A percentile compares a stretch with the other conserved stretches of the same genome.
Evolutionary conservation across 2,888 invertebrate genomes (phyloP).

Genomic region (Metallyticus violacea): DNA sequence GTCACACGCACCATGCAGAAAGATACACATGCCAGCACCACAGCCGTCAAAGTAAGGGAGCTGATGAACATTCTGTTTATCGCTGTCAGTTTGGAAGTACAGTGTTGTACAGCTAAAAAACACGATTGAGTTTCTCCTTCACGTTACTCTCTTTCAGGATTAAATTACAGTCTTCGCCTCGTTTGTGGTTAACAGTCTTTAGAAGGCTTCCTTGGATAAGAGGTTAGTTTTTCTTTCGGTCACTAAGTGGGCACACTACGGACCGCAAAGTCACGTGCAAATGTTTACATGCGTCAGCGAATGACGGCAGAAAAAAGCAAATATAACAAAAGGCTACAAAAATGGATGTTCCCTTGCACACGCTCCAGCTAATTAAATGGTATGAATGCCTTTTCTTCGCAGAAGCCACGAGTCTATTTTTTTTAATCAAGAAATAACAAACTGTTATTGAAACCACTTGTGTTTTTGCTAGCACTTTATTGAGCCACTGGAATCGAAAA

Average conservation of each 20-base stretch:
- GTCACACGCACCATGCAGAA: slow-evolving; percentile 16
- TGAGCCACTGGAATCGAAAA: background rate
- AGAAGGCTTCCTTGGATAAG: background rate
- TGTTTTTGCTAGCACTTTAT: background rate
- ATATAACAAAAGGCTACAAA: no score
- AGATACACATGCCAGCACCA: slow-evolving; percentile 20
- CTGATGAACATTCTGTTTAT: slow-evolving; percentile 15
- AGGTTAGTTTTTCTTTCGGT: background rate
- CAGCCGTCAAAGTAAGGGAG: slow-evolving; percentile 7
- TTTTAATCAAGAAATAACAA: no score
- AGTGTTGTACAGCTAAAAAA: background rate
- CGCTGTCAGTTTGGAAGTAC: background rate
- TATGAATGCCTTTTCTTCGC: no score
- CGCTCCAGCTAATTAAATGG: background rate
- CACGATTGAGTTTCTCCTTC: no score
- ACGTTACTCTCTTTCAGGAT: background rate
- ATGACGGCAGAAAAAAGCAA: background rate
- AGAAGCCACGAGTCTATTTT: no score
- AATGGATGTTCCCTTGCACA: no score
- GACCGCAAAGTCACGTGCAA: background rate
- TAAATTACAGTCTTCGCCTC: background rate
- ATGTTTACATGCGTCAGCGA: background rate
- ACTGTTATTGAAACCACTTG: no score
- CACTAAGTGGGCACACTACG: no score
- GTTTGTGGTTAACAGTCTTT: background rate